phyloP scores from a whole-genome alignment of 2,888 invertebrate species.

The Griposia aprilina region DNA sequence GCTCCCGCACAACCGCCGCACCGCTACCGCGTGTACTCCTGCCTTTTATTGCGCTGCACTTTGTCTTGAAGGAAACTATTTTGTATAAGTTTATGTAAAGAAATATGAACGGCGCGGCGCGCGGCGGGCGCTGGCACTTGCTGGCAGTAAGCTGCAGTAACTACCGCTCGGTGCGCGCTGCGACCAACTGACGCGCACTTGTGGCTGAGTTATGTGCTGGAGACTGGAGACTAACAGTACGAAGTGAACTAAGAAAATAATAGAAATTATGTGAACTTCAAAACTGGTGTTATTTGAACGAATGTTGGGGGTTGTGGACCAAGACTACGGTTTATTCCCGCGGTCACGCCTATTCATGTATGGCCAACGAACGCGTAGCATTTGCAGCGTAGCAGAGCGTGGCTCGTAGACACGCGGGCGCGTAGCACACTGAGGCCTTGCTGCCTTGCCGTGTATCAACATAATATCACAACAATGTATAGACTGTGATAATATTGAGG shows the following conservation, averaged over 20 bases:
- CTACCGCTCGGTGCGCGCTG: constrained; percentile 3
- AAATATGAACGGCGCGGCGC: constrained; percentile 17
- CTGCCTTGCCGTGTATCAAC: neutral
- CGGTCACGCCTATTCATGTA: neutral
- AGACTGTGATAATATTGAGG: no score
- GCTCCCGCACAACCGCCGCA: neutral
- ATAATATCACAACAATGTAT: no score
- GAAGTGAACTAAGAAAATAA: neutral
- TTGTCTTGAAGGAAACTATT: constrained; percentile 58
- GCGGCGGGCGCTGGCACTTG: constrained; percentile 4
- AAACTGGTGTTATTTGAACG: neutral
- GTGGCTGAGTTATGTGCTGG: constrained; percentile 3
- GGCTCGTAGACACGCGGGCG: neutral
- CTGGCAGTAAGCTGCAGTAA: constrained; percentile 38
- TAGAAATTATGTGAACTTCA: constrained; percentile 1
- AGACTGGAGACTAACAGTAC: no score
- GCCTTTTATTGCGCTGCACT: constrained; percentile 42
- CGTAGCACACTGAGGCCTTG: neutral
- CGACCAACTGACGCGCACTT: constrained; percentile 9
- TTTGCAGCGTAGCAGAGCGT: neutral
- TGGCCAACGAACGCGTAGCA: neutral
- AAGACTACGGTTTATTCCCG: neutral
- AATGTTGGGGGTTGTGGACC: neutral
- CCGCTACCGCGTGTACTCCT: constrained; percentile 23
- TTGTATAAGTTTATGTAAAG: constrained; percentile 49